A percentile compares a stretch with the other conserved stretches of the same genome.
These are phyloP conservation scores for Emberiza fucata DNA, from an alignment of 2,113 vertebrate species.

Conservation along the genomic window DNA sequence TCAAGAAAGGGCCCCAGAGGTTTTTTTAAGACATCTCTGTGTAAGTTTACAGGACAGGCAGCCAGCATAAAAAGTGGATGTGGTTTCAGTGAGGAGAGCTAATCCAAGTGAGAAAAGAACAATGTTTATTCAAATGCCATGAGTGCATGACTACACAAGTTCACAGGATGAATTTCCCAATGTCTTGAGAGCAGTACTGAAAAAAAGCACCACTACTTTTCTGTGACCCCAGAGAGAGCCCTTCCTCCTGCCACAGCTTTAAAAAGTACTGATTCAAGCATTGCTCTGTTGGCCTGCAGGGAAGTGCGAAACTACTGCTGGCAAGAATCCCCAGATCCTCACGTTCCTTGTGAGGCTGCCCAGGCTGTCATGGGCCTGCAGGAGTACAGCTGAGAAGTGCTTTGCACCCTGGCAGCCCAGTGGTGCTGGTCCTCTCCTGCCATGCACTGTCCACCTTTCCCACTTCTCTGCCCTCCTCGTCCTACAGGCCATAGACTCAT, in stretches of 20 bases:
- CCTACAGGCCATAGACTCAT: rapidly evolving
- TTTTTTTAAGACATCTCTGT: background rate
- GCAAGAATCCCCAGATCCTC: background rate
- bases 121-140: background rate
- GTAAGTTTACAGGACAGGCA: background rate
- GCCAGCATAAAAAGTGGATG: background rate
- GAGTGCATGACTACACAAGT: background rate
- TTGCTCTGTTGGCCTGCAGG: background rate
- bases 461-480: background rate
- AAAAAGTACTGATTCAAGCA: background rate
- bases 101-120: background rate
- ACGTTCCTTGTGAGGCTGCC: background rate
- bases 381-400: rapidly evolving
- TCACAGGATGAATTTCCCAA: background rate
- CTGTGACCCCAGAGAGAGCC: background rate
- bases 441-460: background rate
- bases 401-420: background rate
- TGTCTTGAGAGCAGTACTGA: background rate
- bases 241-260: background rate
- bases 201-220: background rate
- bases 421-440: background rate
- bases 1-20: background rate
- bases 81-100: conserved; percentile 12
- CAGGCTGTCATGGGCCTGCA: rapidly evolving
- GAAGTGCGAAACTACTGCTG: background rate